phyloP scores from a whole-genome alignment of 2,113 vertebrate genomes.

The Spheniscus mendiculus region DNA sequence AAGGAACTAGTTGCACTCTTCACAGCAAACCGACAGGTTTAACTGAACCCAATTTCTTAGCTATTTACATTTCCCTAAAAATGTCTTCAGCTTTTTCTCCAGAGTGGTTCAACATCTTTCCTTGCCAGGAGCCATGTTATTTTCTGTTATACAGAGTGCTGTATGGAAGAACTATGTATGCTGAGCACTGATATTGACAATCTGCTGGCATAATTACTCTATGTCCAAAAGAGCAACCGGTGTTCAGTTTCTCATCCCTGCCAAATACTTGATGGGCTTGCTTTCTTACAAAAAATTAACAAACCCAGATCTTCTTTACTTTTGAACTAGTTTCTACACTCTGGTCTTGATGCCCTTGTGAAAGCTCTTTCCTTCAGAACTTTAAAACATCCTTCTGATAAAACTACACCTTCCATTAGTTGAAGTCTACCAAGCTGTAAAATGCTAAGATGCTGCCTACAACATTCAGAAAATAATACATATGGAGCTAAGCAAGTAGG shows the following conservation, averaged over 20 bases:
- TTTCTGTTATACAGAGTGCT: neutral
- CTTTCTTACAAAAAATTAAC: neutral
- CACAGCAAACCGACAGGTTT: neutral
- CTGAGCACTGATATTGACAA: slow-evolving; percentile 52
- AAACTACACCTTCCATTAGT: neutral
- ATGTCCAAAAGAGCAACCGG: slow-evolving; percentile 31
- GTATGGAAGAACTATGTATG: neutral
- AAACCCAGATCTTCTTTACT: neutral
- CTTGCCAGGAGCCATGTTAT: neutral
- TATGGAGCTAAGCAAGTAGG: neutral
- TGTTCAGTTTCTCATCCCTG: slow-evolving; percentile 46
- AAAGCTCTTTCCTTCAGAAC: neutral
- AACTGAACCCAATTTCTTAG: neutral
- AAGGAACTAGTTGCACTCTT: neutral
- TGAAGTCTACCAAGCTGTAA: neutral
- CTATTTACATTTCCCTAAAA: neutral
- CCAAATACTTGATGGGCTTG: neutral
- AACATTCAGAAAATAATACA: neutral
- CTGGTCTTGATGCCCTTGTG: neutral
- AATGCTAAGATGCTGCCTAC: neutral
- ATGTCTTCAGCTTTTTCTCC: neutral
- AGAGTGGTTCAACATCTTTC: neutral
- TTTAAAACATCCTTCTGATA: neutral
- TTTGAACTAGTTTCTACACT: neutral
- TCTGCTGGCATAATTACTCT: slow-evolving; percentile 43